A percentile compares a stretch with the other conserved stretches of the same genome.
Evolutionary conservation across 2,797 vertebrate species (phyloP).

Genomic region (Varecia variegata): DNA sequence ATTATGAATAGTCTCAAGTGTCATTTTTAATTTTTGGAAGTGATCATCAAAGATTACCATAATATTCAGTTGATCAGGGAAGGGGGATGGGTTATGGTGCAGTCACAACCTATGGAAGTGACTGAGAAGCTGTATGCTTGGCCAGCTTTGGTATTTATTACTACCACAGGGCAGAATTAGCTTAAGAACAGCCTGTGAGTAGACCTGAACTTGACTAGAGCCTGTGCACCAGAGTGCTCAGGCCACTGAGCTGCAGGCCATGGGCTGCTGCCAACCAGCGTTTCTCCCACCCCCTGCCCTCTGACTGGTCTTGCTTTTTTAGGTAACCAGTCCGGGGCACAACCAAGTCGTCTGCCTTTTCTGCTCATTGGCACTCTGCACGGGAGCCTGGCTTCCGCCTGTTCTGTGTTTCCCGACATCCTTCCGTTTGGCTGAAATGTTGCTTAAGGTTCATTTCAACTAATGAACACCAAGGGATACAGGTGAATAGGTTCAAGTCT

Average conservation of each 20-base stretch:
- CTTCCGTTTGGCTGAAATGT: not conserved
- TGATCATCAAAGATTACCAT: not conserved
- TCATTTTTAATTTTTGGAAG: constrained; percentile 35
- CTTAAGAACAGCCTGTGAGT: not conserved
- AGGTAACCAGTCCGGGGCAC: too few relatives aligned
- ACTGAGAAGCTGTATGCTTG: not conserved
- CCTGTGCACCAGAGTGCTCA: not conserved
- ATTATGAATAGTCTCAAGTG: not conserved
- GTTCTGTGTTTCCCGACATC: not conserved
- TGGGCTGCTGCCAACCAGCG: not conserved
- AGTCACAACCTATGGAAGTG: not conserved
- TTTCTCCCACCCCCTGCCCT: too few relatives aligned
- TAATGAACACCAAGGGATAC: not conserved
- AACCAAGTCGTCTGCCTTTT: not conserved
- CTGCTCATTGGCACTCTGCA: not conserved
- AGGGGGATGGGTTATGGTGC: not conserved
- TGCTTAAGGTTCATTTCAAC: not conserved
- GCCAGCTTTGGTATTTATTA: not conserved
- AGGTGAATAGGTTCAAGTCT: not conserved
- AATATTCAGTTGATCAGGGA: not conserved
- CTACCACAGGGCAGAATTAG: not conserved
- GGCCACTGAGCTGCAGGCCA: not conserved
- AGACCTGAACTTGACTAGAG: not conserved
- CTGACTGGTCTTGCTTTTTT: not conserved
- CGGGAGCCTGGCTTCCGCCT: not conserved